A percentile compares a stretch with the other conserved stretches of the same genome.
phyloP scores from a whole-genome alignment of 2,797 vertebrate species.

The Cottoperca gobio region DNA sequence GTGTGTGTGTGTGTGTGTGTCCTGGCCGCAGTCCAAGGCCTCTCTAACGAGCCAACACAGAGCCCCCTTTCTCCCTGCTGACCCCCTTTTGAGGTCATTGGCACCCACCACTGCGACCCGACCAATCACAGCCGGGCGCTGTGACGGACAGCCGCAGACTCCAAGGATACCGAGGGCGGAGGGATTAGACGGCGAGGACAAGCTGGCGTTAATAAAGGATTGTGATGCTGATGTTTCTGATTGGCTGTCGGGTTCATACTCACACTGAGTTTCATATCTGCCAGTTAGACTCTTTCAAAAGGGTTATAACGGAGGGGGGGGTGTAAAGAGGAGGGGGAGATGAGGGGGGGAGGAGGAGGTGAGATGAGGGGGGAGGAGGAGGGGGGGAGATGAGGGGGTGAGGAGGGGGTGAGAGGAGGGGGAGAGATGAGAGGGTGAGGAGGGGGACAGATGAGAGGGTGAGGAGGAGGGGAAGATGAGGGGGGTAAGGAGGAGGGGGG shows the following conservation, averaged over 20 bases:
- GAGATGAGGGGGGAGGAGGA: too few relatives aligned
- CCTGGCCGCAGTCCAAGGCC: conserved; percentile 79
- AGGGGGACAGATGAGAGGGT: too few relatives aligned
- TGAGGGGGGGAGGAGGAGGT: too few relatives aligned
- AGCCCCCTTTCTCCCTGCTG: conserved; percentile 33
- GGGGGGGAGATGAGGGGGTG: too few relatives aligned
- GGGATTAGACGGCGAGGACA: conserved; percentile 45
- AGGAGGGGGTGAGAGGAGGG: too few relatives aligned
- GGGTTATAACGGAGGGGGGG: too few relatives aligned
- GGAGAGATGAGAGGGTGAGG: too few relatives aligned
- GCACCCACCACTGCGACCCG: conserved; percentile 37
- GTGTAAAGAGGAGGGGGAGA: too few relatives aligned
- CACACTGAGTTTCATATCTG: too few relatives aligned
- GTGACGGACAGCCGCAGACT: conserved; percentile 56
- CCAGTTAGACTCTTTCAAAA: too few relatives aligned
- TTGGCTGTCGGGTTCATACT: conserved; percentile 18
- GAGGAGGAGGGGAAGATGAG: too few relatives aligned
- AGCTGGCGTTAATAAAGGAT: conserved; percentile 12
- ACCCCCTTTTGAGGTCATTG: conserved; percentile 71
- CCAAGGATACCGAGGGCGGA: conserved; percentile 53
- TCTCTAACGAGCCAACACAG: conserved; percentile 81
- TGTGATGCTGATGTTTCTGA: conserved; percentile 29
- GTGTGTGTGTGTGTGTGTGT: conserved; percentile 36
- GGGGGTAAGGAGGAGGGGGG: too few relatives aligned
- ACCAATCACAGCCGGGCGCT: conserved; percentile 55